phyloP scores from a whole-genome alignment of 1,140 invertebrate genomes.

The Diorhabda carinulata region DNA sequence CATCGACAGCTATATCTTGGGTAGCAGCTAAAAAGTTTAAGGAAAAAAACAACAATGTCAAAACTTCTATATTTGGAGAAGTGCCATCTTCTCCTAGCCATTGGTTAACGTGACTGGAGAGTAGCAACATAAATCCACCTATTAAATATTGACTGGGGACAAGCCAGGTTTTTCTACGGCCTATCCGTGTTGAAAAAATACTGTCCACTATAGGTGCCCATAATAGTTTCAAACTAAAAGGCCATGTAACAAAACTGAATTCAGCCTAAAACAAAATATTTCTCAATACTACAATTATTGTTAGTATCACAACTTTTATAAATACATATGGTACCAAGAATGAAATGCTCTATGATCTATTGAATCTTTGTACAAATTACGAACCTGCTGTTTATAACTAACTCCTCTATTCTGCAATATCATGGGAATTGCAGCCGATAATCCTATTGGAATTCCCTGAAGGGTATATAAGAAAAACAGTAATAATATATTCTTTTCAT shows the following conservation, averaged over 20 bases:
- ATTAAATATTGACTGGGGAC: slow-evolving; percentile 87
- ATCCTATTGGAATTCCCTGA: slow-evolving; percentile 93
- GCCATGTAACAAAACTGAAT: slow-evolving; percentile 98
- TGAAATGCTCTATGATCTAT: neutral
- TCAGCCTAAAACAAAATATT: slow-evolving; percentile 71
- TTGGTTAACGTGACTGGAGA: slow-evolving; percentile 70
- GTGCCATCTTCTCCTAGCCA: slow-evolving; percentile 66
- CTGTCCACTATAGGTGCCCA: slow-evolving; percentile 99
- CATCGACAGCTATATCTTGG: slow-evolving; percentile 99
- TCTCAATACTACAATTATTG: neutral
- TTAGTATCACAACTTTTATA: neutral
- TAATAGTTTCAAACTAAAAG: slow-evolving; percentile 93
- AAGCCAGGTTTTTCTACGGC: slow-evolving; percentile 95
- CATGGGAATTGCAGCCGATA: slow-evolving; percentile 92
- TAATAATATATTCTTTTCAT: slow-evolving; percentile 74
- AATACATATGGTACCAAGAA: neutral
- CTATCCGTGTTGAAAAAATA: slow-evolving; percentile 76
- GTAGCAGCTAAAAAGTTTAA: slow-evolving; percentile 97
- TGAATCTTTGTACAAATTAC: neutral
- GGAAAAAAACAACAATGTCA: slow-evolving; percentile 86
- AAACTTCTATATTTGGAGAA: slow-evolving; percentile 72
- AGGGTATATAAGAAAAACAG: slow-evolving; percentile 89
- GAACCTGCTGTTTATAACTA: slow-evolving; percentile 78
- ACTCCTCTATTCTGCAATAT: slow-evolving; percentile 87
- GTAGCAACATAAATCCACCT: slow-evolving; percentile 78